Base-by-base conservation (phyloP, 2,113 vertebrate genomes). In the Indicator maculatus region DNA sequence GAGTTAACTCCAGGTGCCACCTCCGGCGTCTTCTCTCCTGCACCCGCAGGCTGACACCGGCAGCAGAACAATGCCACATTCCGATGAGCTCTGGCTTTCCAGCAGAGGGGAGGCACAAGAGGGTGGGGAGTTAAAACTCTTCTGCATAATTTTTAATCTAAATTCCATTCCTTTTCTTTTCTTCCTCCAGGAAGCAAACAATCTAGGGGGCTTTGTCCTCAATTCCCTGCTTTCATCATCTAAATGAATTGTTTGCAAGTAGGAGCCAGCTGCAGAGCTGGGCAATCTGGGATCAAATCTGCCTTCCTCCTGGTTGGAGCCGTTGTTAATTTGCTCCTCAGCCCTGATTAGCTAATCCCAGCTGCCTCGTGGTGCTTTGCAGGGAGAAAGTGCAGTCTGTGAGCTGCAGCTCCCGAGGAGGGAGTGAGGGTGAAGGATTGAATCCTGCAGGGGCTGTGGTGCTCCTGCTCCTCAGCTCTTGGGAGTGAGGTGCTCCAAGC, bases 241-340 rank as follows among this genome's bases (percentile, higher is more conserved):
- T 90, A 96, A 97, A 97, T 96, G 96, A 96, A 97, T 95, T 97
- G 96, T 97, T 97, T 97, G 93, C 95, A 95, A 97, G 96, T 95
- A 91, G 93, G 90, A 96, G 95, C 95, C 96, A 96, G 96, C 96
- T 96, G 96, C 93, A 90, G 89, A 90, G 71, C 81, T 60, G 85
- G 89, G 89, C 88, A 93, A 90, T 92, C 93, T 77, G 36, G 0
- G 77, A 81, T 91, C 91, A 82, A 71, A 92, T 88, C 95, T 92
- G 94, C 91, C 80, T 89, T 81, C 60, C 88, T 79, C 91, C 75
- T 72, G 10, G 41, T 92, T 80, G 60, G 66, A 75, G 70, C 89
- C 83, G 64, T 94, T 93, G 61, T 86, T 95, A 93, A 94, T 94
- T 96, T 86, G 66, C 63, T 94, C 79, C 95, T 95, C 74, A 31